phyloP scores from a whole-genome alignment of 2,888 invertebrate species.

The Chaitophorus viminalis region DNA sequence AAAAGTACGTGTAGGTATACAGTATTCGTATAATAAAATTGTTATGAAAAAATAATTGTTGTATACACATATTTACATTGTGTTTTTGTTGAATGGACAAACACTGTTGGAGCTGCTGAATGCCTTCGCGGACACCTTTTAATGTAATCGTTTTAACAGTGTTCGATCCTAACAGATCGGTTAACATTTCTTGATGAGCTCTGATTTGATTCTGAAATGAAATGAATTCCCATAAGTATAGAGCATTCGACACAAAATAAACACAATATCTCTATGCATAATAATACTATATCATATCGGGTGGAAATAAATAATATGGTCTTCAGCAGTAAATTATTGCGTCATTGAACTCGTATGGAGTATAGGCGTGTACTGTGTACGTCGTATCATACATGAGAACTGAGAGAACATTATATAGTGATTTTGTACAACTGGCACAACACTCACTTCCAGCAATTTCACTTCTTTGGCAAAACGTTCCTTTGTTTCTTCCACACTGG shows the following conservation, averaged over 20 bases:
- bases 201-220: conserved; percentile 67
- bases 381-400: background rate
- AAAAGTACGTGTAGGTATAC: too few relatives aligned
- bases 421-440: background rate
- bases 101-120: conserved; percentile 16
- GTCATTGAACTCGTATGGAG: background rate
- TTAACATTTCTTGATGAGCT: conserved; percentile 68
- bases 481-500: conserved; percentile 69
- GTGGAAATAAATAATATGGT: background rate
- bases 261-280: too few relatives aligned
- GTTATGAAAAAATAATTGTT: too few relatives aligned
- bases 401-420: background rate
- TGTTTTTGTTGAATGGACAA: conserved; percentile 21
- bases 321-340: too few relatives aligned
- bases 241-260: too few relatives aligned
- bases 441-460: conserved; percentile 13
- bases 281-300: background rate
- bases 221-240: background rate
- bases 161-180: conserved; percentile 70
- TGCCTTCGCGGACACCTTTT: conserved; percentile 38
- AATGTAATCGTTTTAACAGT: conserved; percentile 69
- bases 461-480: conserved; percentile 69
- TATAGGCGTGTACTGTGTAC: background rate
- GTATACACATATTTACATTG: background rate
- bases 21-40: too few relatives aligned